Conservation (phyloP, 2,113 vertebrate species). For the Prochilodus magdalenae region DNA sequence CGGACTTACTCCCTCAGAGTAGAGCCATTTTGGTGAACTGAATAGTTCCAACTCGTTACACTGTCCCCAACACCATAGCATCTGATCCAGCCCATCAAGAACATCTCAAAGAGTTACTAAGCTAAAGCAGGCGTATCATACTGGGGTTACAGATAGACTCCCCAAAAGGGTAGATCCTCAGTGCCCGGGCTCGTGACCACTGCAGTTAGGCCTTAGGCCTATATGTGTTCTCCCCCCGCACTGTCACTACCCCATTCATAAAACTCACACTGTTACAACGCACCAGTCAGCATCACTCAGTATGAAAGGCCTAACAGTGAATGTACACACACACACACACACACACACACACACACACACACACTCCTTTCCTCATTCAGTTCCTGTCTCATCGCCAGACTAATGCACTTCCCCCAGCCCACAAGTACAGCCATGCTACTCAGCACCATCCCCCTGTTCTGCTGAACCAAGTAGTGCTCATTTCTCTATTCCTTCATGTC, state of each 20-base stretch:
- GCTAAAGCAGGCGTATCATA: no score
- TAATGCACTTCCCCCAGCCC: neutral
- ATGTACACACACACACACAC: neutral
- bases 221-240: neutral
- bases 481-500: neutral
- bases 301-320: neutral
- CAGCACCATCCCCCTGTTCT: neutral
- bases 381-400: neutral
- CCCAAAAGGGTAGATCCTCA: no score
- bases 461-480: neutral
- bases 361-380: neutral
- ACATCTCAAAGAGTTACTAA: no score
- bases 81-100: no score
- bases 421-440: neutral
- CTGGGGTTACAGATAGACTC: no score
- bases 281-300: neutral
- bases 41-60: no score
- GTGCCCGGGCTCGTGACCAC: no score
- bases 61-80: no score
- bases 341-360: slow-evolving; percentile 1
- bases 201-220: neutral
- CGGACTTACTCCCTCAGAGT: no score
- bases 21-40: no score
- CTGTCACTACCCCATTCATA: neutral
- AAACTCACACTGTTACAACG: neutral